phyloP scores from a whole-genome alignment of 2,797 vertebrate genomes.

The Etheostoma perlongum region DNA sequence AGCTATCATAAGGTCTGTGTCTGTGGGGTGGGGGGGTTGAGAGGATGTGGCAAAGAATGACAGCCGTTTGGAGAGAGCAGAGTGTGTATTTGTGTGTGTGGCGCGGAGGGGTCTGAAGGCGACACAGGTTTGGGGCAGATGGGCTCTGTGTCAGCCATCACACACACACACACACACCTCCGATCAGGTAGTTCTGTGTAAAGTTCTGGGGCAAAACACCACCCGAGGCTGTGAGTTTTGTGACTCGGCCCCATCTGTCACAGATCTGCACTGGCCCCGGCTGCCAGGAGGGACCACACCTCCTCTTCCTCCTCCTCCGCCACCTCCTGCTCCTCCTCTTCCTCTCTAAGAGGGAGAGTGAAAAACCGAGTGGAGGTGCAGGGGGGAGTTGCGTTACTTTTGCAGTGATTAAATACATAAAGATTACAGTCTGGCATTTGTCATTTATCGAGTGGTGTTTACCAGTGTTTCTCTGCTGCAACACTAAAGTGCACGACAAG shows the following conservation, averaged over 20 bases:
- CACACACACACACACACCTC: conserved; percentile 70
- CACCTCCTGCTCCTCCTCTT: conserved; percentile 37
- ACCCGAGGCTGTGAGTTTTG: conserved; percentile 92
- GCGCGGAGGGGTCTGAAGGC: conserved; percentile 86
- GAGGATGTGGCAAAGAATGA: conserved; percentile 57
- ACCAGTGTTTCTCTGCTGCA: conserved; percentile 50
- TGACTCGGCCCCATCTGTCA: conserved; percentile 97
- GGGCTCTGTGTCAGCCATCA: conserved; percentile 93
- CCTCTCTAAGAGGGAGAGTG: conserved; percentile 34
- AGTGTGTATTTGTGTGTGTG: conserved; percentile 13
- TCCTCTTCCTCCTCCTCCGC: conserved; percentile 48
- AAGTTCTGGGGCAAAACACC: conserved; percentile 86
- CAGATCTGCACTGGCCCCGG: conserved; percentile 91
- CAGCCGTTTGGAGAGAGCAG: not conserved
- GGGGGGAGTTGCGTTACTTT: conserved; percentile 29
- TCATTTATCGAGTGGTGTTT: conserved; percentile 47
- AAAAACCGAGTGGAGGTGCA: conserved; percentile 30
- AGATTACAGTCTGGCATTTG: conserved; percentile 50
- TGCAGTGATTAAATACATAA: conserved; percentile 43
- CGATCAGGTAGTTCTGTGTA: conserved; percentile 98
- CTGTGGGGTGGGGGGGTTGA: conserved; percentile 82
- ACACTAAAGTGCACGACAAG: conserved; percentile 12
- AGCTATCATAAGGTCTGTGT: conserved; percentile 90
- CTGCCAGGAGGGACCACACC: conserved; percentile 90
- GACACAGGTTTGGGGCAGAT: conserved; percentile 99